These are phyloP conservation scores for Acanthosoma haemorrhoidale DNA, from an alignment of 2,888 invertebrate species.

Conservation along the genomic window DNA sequence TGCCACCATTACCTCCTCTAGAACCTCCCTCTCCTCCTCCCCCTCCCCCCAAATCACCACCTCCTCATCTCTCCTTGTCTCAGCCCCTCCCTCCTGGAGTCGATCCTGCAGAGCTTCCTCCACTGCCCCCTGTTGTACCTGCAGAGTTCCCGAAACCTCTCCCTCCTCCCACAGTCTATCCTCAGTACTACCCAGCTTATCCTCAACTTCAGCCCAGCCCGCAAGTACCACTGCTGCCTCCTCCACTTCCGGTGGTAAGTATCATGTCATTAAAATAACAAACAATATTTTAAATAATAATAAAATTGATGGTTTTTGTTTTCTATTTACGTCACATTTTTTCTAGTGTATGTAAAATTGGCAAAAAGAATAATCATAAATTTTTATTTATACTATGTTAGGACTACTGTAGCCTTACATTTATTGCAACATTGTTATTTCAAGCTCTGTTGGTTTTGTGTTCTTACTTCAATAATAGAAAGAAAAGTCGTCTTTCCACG, in stretches of 20 bases:
- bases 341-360: too few relatives aligned
- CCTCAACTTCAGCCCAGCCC: constrained; percentile 35
- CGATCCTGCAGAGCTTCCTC: constrained; percentile 45
- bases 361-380: too few relatives aligned
- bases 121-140: constrained; percentile 37
- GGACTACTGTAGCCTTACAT: too few relatives aligned
- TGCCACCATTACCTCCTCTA: constrained; percentile 32
- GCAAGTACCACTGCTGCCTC: constrained; percentile 37
- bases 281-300: too few relatives aligned
- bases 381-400: too few relatives aligned
- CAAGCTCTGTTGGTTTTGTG: too few relatives aligned
- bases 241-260: constrained; percentile 28
- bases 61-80: constrained; percentile 36
- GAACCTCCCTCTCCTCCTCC: constrained; percentile 38
- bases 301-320: too few relatives aligned
- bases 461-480: too few relatives aligned
- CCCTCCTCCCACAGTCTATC: constrained; percentile 41
- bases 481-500: too few relatives aligned
- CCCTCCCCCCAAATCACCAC: constrained; percentile 36
- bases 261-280: too few relatives aligned
- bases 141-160: constrained; percentile 43
- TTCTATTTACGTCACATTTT: too few relatives aligned
- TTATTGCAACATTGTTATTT: too few relatives aligned
- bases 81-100: constrained; percentile 55
- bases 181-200: constrained; percentile 42